Evolutionary conservation across 2,797 vertebrate genomes (phyloP).

Genomic region (Hippoglossus hippoglossus): DNA sequence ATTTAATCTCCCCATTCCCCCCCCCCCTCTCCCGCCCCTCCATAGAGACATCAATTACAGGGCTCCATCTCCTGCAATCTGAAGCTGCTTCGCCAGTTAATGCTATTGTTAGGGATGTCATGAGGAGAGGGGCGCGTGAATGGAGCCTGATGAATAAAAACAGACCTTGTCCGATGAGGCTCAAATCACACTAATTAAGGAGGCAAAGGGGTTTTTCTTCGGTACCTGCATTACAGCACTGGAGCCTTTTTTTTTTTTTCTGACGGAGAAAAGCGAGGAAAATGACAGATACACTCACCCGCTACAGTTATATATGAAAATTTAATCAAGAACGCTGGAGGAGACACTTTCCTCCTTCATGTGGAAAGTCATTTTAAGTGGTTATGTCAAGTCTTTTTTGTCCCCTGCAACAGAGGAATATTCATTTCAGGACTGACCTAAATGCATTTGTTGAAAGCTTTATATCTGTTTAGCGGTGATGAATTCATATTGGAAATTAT

Average conservation of each 20-base stretch:
- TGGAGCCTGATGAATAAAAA: slow-evolving; percentile 67
- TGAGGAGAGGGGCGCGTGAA: slow-evolving; percentile 47
- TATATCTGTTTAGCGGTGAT: slow-evolving; percentile 37
- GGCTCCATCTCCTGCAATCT: slow-evolving; percentile 64
- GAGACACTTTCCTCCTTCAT: slow-evolving; percentile 44
- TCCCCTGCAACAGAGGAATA: slow-evolving; percentile 44
- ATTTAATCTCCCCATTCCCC: slow-evolving; percentile 55
- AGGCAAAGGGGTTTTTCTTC: slow-evolving; percentile 26
- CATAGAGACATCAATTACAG: slow-evolving; percentile 68
- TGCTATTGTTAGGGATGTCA: slow-evolving; percentile 64
- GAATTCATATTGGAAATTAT: slow-evolving; percentile 31
- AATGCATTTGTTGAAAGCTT: slow-evolving; percentile 64
- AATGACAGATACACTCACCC: slow-evolving; percentile 46
- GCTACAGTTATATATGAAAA: slow-evolving; percentile 51
- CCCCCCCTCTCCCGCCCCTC: slow-evolving; percentile 8
- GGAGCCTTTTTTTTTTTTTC: not conserved
- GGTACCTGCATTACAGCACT: slow-evolving; percentile 44
- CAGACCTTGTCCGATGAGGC: slow-evolving; percentile 51
- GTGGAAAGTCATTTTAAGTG: slow-evolving; percentile 49
- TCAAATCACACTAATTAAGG: slow-evolving; percentile 65
- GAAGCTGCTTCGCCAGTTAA: slow-evolving; percentile 63
- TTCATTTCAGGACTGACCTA: slow-evolving; percentile 58
- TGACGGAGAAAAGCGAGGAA: slow-evolving; percentile 27
- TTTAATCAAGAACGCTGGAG: slow-evolving; percentile 61
- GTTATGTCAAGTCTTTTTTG: slow-evolving; percentile 56